Evolutionary conservation across 1,140 invertebrate species (phyloP).

Genomic region (Solenopsis invicta): DNA sequence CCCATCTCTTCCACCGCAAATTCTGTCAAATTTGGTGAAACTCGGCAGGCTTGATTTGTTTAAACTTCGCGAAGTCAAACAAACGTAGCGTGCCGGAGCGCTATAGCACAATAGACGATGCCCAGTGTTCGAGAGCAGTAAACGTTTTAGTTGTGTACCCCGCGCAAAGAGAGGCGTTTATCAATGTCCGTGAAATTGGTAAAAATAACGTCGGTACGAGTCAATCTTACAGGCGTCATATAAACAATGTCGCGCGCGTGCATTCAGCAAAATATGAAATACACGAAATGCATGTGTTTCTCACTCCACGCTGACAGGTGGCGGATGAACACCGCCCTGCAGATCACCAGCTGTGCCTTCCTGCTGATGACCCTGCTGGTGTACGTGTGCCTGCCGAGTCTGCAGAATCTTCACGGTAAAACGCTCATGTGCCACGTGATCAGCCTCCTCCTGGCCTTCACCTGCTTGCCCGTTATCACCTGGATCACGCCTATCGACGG

Average conservation of each 20-base stretch:
- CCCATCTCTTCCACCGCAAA: background rate
- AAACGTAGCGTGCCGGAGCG: slow-evolving; percentile 7
- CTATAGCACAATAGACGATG: slow-evolving; percentile 4
- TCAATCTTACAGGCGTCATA: background rate
- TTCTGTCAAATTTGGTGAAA: slow-evolving; percentile 50
- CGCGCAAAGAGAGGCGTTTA: background rate
- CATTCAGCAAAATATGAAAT: background rate
- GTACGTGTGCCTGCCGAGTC: slow-evolving; percentile 88
- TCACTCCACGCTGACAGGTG: slow-evolving; percentile 53
- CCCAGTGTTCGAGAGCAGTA: background rate
- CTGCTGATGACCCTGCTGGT: slow-evolving; percentile 89
- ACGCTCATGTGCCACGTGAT: slow-evolving; percentile 90
- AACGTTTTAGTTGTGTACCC: slow-evolving; percentile 13
- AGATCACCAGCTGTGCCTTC: slow-evolving; percentile 86
- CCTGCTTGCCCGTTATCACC: slow-evolving; percentile 86
- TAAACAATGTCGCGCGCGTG: background rate
- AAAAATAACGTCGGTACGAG: background rate
- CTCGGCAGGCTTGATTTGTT: slow-evolving; percentile 42
- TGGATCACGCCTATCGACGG: slow-evolving; percentile 52
- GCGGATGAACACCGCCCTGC: slow-evolving; percentile 61
- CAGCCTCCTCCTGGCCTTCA: slow-evolving; percentile 89
- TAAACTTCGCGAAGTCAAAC: slow-evolving; percentile 50
- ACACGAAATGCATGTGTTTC: background rate
- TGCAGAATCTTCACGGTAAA: slow-evolving; percentile 91
- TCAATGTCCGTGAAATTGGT: slow-evolving; percentile 25